phyloP scores from a whole-genome alignment of 2,888 invertebrate species.

The Hirtodrosophila duncani region DNA sequence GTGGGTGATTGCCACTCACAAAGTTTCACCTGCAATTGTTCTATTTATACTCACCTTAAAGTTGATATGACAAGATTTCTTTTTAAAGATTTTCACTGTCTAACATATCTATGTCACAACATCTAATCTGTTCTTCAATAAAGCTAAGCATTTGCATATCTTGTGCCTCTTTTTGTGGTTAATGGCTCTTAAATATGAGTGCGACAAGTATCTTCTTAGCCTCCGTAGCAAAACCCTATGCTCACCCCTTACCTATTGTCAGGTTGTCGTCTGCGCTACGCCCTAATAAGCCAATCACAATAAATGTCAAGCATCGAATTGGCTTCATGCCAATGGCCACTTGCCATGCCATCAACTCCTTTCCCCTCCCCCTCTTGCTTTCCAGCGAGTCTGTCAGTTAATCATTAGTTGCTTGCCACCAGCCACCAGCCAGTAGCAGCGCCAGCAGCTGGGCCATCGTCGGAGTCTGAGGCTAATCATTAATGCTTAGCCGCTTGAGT shows the following conservation, averaged over 20 bases:
- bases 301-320: conserved; percentile 67
- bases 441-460: conserved; percentile 14
- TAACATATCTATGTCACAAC: no score
- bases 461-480: conserved; percentile 50
- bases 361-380: background rate
- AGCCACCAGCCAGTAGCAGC: conserved; percentile 20
- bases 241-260: background rate
- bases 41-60: no score
- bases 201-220: conserved; percentile 10
- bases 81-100: no score
- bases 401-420: conserved; percentile 39
- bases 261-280: conserved; percentile 21
- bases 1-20: no score
- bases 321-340: conserved; percentile 59
- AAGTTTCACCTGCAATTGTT: no score
- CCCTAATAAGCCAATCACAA: conserved; percentile 71
- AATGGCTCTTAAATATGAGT: no score
- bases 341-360: conserved; percentile 22
- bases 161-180: no score
- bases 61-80: no score
- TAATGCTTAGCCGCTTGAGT: conserved; percentile 47
- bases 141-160: no score
- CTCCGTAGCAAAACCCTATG: no score
- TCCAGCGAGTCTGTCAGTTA: conserved; percentile 39
- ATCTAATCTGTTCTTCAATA: no score